A percentile compares a stretch with the other conserved stretches of the same genome.
phyloP scores from a whole-genome alignment of 2,888 invertebrate genomes.

The Heliconius sara region DNA sequence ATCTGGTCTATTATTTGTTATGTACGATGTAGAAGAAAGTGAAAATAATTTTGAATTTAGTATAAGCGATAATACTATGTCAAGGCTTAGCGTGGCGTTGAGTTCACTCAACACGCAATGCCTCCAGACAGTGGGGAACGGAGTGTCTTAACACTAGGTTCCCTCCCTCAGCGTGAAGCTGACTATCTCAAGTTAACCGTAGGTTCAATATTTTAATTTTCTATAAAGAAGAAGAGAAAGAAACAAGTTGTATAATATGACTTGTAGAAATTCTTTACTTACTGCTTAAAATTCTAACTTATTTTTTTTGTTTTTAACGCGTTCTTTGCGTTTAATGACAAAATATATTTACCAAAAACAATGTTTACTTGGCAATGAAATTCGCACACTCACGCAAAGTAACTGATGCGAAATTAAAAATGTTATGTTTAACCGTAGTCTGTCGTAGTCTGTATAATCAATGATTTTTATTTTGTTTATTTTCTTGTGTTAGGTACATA shows the following conservation, averaged over 20 bases:
- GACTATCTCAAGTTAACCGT: background rate
- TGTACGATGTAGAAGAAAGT: background rate
- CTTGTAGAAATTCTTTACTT: background rate
- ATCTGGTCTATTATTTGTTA: background rate
- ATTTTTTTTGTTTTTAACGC: background rate
- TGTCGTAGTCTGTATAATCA: background rate
- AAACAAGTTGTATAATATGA: background rate
- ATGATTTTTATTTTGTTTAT: background rate
- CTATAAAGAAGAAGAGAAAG: background rate
- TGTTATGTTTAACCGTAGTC: background rate
- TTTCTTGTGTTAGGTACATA: too few species aligned
- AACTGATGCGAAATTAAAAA: background rate
- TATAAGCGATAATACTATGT: slow-evolving; percentile 5
- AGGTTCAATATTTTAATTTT: slow-evolving; percentile 14
- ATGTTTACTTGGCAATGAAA: too few species aligned
- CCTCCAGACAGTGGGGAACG: too few species aligned
- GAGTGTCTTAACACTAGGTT: too few species aligned
- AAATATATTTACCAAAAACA: background rate
- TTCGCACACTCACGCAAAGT: too few species aligned
- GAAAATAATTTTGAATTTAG: background rate
- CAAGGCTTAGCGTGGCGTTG: too few species aligned
- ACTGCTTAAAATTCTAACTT: background rate
- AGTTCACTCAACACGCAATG: too few species aligned
- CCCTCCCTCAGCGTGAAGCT: too few species aligned
- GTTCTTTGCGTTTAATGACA: background rate